Conservation (phyloP, 2,797 vertebrate genomes). For the Perodicticus potto region DNA sequence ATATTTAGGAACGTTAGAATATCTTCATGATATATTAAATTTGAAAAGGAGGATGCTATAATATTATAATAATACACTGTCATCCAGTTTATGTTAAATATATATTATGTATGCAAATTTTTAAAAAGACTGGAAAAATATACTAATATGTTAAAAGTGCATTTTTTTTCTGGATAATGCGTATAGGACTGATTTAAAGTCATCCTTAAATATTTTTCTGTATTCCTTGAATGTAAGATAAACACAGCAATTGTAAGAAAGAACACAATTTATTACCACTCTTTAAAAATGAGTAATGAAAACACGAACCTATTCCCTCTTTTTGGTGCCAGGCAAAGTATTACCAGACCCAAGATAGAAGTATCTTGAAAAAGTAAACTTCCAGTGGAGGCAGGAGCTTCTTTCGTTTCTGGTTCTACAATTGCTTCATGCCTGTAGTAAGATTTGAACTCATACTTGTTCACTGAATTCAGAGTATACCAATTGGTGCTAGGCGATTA, state of each 20-base stretch:
- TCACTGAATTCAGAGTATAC: neutral
- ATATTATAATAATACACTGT: no score
- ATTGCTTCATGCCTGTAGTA: accelerated
- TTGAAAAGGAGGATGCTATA: accelerated
- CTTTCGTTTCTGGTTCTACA: neutral
- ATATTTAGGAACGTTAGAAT: neutral
- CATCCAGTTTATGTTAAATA: no score
- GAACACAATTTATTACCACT: neutral
- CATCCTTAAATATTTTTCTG: neutral
- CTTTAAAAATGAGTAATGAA: neutral
- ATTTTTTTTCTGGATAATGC: neutral
- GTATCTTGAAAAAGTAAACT: neutral
- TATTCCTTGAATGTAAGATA: neutral
- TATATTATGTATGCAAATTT: neutral
- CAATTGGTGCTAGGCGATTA: neutral
- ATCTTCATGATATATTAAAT: accelerated
- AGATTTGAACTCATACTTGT: neutral
- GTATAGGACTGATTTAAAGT: neutral
- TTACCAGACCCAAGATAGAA: neutral
- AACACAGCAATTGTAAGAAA: neutral
- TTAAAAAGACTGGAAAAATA: neutral
- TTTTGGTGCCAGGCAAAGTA: neutral
- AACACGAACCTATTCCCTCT: neutral
- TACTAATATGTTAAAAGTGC: neutral
- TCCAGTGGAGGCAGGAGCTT: neutral